Evolutionary conservation across 2,888 invertebrate species (phyloP).

Genomic region (Cataglyphis cursor): DNA sequence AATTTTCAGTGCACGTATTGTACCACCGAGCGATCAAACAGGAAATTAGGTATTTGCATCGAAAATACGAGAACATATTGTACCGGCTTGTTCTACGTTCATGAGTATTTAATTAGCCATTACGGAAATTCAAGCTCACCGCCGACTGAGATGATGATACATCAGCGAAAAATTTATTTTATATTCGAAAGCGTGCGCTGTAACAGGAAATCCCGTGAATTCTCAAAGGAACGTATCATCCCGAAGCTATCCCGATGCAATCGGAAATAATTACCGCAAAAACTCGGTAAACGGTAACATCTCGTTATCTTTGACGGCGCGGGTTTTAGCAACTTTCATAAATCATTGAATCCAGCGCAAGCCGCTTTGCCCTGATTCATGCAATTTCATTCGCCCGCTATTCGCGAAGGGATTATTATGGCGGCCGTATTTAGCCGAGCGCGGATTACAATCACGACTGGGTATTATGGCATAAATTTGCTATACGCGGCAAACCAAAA

Average conservation of each 20-base stretch:
- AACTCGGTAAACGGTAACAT: constrained; percentile 13
- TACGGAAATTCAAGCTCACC: constrained; percentile 17
- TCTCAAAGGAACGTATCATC: constrained; percentile 18
- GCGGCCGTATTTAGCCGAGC: constrained; percentile 54
- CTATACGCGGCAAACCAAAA: constrained; percentile 52
- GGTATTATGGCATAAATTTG: constrained; percentile 69
- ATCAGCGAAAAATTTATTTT: constrained; percentile 23
- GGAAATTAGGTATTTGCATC: not conserved
- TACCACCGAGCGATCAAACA: constrained; percentile 1
- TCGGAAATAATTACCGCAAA: constrained; percentile 34
- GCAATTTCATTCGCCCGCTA: constrained; percentile 49
- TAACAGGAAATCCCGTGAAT: constrained; percentile 25
- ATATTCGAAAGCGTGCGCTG: not conserved
- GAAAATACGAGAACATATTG: constrained; percentile 14
- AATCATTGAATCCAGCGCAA: constrained; percentile 40
- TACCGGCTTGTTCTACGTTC: not conserved
- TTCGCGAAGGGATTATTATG: constrained; percentile 55
- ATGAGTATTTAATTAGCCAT: constrained; percentile 12
- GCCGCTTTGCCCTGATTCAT: constrained; percentile 40
- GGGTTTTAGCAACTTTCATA: constrained; percentile 29
- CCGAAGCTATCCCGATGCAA: not conserved
- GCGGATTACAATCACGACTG: constrained; percentile 60
- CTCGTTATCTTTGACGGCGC: constrained; percentile 25
- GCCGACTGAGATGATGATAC: constrained; percentile 11
- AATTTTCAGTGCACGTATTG: not conserved